These are phyloP conservation scores for Acrocephalus scirpaceus DNA, from an alignment of 2,797 vertebrate genomes.

Conservation along the genomic window DNA sequence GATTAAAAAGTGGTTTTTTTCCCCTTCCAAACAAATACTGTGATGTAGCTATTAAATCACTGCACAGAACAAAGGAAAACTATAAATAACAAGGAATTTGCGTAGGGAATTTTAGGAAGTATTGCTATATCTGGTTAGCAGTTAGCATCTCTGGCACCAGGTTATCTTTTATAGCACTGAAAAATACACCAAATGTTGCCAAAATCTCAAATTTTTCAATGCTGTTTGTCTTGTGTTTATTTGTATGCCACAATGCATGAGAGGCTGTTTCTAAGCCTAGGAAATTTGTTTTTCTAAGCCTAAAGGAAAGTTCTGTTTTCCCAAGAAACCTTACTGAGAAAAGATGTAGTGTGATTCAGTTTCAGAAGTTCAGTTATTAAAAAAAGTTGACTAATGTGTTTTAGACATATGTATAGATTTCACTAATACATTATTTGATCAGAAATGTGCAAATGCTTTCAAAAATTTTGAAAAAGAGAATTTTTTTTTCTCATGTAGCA, in stretches of 20 bases:
- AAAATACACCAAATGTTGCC: not conserved
- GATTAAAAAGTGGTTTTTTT: not conserved
- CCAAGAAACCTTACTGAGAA: not conserved
- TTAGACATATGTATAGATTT: not conserved
- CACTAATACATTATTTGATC: not conserved
- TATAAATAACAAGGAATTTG: not conserved
- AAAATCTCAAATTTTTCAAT: not conserved
- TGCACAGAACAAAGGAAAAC: not conserved
- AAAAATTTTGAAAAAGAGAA: not conserved
- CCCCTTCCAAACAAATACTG: not conserved
- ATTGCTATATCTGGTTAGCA: not conserved
- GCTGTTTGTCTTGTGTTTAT: not conserved
- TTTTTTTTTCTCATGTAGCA: not conserved
- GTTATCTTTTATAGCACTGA: not conserved
- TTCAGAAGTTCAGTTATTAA: not conserved
- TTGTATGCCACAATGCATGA: not conserved
- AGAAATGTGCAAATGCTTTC: not conserved
- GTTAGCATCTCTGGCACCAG: not conserved
- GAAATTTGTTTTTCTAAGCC: not conserved
- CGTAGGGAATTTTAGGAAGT: not conserved
- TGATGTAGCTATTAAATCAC: not conserved
- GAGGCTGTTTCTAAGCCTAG: not conserved
- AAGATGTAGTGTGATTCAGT: not conserved
- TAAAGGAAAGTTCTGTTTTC: not conserved
- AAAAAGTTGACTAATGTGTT: not conserved